Evolutionary conservation across 2,113 vertebrate species (phyloP).

Genomic region (Thinocorus orbignyianus): DNA sequence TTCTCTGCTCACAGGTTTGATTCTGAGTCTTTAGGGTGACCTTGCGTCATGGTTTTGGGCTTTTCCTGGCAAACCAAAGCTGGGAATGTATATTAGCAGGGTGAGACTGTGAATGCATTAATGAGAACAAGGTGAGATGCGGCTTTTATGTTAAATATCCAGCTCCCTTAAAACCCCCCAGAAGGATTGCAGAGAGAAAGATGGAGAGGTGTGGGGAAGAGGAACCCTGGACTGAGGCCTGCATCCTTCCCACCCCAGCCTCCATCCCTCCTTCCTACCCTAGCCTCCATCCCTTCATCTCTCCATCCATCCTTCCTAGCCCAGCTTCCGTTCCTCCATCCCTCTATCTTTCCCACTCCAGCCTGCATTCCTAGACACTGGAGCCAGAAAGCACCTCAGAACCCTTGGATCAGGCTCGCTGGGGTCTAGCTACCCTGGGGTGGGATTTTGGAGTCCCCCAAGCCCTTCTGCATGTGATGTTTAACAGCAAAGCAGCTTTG

Average conservation of each 20-base stretch:
- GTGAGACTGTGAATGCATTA: fast-evolving
- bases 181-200: background rate
- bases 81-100: too few species aligned
- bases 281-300: too few species aligned
- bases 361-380: background rate
- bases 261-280: background rate
- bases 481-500: background rate
- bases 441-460: background rate
- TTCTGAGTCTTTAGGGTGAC: background rate
- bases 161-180: background rate
- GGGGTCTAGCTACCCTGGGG: background rate
- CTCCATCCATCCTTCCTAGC: too few species aligned
- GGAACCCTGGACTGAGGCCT: background rate
- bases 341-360: background rate
- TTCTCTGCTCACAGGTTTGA: background rate
- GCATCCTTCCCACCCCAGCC: background rate
- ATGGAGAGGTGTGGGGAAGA: background rate
- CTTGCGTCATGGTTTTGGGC: background rate
- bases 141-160: background rate
- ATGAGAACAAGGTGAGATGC: background rate
- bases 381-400: background rate
- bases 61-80: background rate
- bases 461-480: background rate
- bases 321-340: background rate
- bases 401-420: fast-evolving